phyloP scores from a whole-genome alignment of 2,888 invertebrate genomes.

The Ochropleura leucogaster region DNA sequence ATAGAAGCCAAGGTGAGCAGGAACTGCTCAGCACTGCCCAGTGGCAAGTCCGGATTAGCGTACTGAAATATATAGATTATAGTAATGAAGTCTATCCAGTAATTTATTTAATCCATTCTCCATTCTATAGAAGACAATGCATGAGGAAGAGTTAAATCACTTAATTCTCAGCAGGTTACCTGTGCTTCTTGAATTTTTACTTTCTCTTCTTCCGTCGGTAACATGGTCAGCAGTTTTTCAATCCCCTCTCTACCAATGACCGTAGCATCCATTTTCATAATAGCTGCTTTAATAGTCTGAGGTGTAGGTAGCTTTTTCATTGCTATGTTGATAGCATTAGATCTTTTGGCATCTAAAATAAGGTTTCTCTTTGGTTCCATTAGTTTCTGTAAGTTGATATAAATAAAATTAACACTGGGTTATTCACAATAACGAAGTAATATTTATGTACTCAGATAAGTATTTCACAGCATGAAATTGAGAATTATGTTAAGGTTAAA shows the following conservation, averaged over 20 bases:
- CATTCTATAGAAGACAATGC: not conserved
- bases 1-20: conserved; percentile 98
- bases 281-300: conserved; percentile 99
- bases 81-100: not conserved
- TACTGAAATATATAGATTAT: conserved; percentile 83
- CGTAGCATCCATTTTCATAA: conserved; percentile 99
- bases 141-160: not conserved
- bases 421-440: too few species aligned
- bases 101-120: too few species aligned
- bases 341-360: conserved; percentile 98
- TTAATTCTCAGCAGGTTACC: conserved; percentile 68
- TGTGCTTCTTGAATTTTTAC: conserved; percentile 99
- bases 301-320: conserved; percentile 99
- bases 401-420: not conserved
- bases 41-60: conserved; percentile 96
- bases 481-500: not conserved
- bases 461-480: not conserved
- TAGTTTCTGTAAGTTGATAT: conserved; percentile 77
- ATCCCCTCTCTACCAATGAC: conserved; percentile 99
- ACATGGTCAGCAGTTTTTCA: conserved; percentile 99
- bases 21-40: conserved; percentile 99
- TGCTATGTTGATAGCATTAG: conserved; percentile 99
- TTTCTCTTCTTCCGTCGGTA: conserved; percentile 99
- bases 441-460: not conserved
- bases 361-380: conserved; percentile 90